Base-by-base conservation (phyloP, 2,888 invertebrate genomes). In the Phlogophora meticulosa region DNA sequence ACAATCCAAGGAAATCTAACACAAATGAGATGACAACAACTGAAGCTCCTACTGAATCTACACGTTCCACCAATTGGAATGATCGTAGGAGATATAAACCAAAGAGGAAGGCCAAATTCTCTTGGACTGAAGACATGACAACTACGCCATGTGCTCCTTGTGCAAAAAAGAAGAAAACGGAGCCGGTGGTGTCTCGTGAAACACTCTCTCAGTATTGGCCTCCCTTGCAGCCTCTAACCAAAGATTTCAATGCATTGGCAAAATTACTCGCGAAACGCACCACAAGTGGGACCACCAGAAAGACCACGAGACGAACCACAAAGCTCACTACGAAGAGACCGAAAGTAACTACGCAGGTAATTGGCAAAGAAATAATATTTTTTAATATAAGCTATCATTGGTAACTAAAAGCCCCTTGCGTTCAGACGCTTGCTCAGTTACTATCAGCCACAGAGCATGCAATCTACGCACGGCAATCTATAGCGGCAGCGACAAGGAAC, bases 81-180 rank as follows among this genome's bases (percentile, higher is more conserved):
- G 34, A 46, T 1, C 85, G 72, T 40, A 80, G 88, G 34, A 79
- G 89, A 36, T 89, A 88, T 43, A 86, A 86, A 0, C 81, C 85
- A 15, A 17, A 72, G 22, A 46, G 62, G 34, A 63, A 64, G 0
- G 61, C 43, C 20, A 49, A 0, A 0, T 43, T 28, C 11, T 57
- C 38, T 28, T 55, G 42, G 56, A 32, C 61, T 22, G 67, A 67
- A 15, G 20, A 11, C 0, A 55, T 9, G 4, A 42, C 56, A 10
- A 34, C 52, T 2, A n/a, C n/a, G n/a, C 13, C 28, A 5, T 46
- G 56, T 48, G 57, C 17, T 1, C 66, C 72, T 10, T 72, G 72
- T 15, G 22, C 1, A 15, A 61, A 32, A 51, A 3, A 9, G 0
- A 49, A 0, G 13, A 5, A 7, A 0, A 7, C 20, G 15, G 4